Conservation (phyloP, 2,797 vertebrate genomes). For the Eospalax fontanierii region DNA sequence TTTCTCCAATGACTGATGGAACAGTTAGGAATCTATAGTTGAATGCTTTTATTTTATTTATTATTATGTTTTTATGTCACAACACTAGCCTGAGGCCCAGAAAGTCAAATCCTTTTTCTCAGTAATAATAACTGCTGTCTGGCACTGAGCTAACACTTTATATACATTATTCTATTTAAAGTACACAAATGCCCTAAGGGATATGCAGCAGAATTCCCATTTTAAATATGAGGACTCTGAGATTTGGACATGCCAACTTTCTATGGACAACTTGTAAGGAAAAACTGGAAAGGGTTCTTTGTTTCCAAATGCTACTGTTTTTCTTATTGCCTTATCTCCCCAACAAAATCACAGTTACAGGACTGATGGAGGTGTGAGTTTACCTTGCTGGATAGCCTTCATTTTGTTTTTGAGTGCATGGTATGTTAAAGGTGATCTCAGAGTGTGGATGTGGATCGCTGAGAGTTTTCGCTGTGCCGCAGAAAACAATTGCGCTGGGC, state of each 20-base stretch:
- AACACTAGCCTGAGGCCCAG: not conserved
- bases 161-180: constrained; percentile 59
- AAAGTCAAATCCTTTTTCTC: not conserved
- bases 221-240: constrained; percentile 34
- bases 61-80: not conserved
- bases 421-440: not conserved
- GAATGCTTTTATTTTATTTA: not conserved
- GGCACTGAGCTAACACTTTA: not conserved
- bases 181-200: not conserved
- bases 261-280: not conserved
- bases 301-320: not conserved
- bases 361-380: not conserved
- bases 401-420: constrained; percentile 1
- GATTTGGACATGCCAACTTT: constrained; percentile 5
- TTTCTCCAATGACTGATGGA: not conserved
- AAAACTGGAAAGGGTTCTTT: constrained; percentile 35
- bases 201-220: not conserved
- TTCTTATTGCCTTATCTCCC: not conserved
- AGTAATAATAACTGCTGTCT: constrained; percentile 16
- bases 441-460: accelerated
- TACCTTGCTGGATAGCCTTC: not conserved
- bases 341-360: not conserved
- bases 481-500: not conserved
- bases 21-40: not conserved
- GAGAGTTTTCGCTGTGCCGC: accelerated